Percentiles rank a stretch among this genome's conserved stretches.
Evolutionary conservation across 2,888 invertebrate species (phyloP).

Genomic region (Agrochola macilenta): DNA sequence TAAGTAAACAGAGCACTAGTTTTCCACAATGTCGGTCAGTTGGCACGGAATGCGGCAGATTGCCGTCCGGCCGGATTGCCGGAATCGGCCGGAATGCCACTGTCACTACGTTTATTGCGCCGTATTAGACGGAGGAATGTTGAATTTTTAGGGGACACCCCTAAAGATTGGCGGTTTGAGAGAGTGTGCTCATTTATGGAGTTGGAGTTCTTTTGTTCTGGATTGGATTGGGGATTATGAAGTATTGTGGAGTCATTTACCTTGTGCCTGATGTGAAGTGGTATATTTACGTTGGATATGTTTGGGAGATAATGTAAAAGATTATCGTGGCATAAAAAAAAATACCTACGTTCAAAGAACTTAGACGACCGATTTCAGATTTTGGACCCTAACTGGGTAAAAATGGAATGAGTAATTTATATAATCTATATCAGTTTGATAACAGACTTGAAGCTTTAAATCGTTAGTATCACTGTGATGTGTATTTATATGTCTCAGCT

Average conservation of each 20-base stretch:
- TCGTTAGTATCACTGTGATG: neutral
- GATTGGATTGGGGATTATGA: constrained; percentile 23
- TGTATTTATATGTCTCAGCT: neutral
- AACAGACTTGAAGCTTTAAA: too few relatives aligned
- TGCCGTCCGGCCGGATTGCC: constrained; percentile 83
- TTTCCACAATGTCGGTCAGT: constrained; percentile 67
- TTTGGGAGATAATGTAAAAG: neutral
- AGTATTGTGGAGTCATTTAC: constrained; percentile 10
- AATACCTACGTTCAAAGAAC: neutral
- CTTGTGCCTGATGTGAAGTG: neutral
- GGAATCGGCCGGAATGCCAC: constrained; percentile 82
- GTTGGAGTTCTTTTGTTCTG: constrained; percentile 31
- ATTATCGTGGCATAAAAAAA: too few relatives aligned
- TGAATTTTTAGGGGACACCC: constrained; percentile 78
- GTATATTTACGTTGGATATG: neutral
- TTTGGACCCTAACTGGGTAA: neutral
- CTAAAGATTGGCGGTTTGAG: constrained; percentile 59
- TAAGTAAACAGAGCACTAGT: constrained; percentile 63
- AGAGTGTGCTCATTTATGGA: constrained; percentile 49
- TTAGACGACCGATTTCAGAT: neutral
- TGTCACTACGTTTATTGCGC: constrained; percentile 90
- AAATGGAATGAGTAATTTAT: neutral
- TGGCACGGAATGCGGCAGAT: constrained; percentile 83
- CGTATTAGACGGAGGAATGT: constrained; percentile 82
- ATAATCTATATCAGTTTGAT: neutral